These are phyloP conservation scores for Lagocephalus sceleratus DNA, from an alignment of 2,797 vertebrate genomes.

Conservation along the genomic window DNA sequence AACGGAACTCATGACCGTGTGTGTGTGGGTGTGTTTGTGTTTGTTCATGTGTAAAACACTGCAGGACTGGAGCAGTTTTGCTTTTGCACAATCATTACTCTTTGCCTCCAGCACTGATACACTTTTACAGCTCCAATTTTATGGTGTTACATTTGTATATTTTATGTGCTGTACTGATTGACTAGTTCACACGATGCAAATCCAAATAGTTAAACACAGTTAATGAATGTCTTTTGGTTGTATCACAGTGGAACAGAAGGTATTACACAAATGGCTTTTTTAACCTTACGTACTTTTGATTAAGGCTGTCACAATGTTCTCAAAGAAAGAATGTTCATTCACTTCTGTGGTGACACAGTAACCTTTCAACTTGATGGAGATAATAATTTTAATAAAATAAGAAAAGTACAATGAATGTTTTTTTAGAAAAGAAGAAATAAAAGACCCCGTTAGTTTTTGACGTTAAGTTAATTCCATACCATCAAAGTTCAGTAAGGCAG, in stretches of 20 bases:
- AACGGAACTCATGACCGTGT: constrained; percentile 25
- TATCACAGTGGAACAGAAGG: constrained; percentile 56
- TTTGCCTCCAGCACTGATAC: constrained; percentile 68
- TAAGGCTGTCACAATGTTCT: too few relatives aligned
- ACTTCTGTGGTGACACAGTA: too few relatives aligned
- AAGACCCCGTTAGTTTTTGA: too few relatives aligned
- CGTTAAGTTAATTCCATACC: too few relatives aligned
- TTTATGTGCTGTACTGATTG: constrained; percentile 71
- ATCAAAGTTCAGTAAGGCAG: too few relatives aligned
- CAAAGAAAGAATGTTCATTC: too few relatives aligned
- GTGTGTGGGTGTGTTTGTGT: constrained; percentile 8
- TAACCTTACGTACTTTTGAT: constrained; percentile 23
- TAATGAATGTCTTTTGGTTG: constrained; percentile 67
- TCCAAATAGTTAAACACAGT: constrained; percentile 56
- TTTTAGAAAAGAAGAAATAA: too few relatives aligned
- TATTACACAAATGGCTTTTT: constrained; percentile 46
- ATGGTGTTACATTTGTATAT: constrained; percentile 62
- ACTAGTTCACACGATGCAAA: constrained; percentile 71
- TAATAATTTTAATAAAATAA: too few relatives aligned
- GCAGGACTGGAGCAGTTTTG: constrained; percentile 64
- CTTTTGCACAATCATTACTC: constrained; percentile 85
- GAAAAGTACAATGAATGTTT: too few relatives aligned
- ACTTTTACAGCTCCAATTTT: constrained; percentile 61
- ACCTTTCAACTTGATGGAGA: too few relatives aligned
- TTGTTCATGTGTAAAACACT: constrained; percentile 10